A percentile compares a stretch with the other conserved stretches of the same genome.
Conservation (phyloP, 2,797 vertebrate genomes). For the Falco peregrinus region DNA sequence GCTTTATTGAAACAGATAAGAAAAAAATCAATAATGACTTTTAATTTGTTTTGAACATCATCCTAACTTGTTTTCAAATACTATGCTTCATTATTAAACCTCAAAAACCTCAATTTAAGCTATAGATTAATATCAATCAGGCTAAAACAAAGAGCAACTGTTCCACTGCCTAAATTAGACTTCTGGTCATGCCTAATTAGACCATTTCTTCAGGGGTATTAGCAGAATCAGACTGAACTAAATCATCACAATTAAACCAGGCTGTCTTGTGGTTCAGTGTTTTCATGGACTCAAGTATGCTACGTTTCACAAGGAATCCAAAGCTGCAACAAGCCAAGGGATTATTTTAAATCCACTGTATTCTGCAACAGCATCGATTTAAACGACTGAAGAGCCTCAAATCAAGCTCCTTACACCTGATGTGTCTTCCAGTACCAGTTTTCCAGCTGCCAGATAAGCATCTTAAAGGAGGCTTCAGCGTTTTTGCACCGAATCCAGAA, state of each 20-base stretch:
- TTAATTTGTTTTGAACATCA: conserved; percentile 22
- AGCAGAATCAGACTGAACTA: neutral
- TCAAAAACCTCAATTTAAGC: neutral
- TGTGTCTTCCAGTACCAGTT: neutral
- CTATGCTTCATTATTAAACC: neutral
- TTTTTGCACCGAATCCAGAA: neutral
- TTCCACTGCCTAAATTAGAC: neutral
- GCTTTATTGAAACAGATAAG: conserved; percentile 7
- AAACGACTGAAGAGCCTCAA: neutral
- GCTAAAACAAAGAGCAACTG: neutral
- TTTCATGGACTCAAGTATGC: neutral
- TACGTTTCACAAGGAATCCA: neutral
- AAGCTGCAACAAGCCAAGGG: neutral
- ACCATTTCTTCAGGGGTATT: neutral
- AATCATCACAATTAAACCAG: neutral
- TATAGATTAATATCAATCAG: neutral
- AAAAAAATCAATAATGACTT: neutral
- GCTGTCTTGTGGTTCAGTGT: neutral
- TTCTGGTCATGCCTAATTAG: conserved; percentile 26
- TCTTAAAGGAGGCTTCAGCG: neutral
- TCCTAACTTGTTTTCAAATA: neutral
- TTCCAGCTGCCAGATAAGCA: neutral
- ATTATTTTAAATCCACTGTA: neutral
- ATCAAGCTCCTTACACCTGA: neutral
- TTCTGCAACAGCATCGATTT: neutral